Conservation (phyloP, 2,113 vertebrate genomes). For the Rhinogobius similis region DNA sequence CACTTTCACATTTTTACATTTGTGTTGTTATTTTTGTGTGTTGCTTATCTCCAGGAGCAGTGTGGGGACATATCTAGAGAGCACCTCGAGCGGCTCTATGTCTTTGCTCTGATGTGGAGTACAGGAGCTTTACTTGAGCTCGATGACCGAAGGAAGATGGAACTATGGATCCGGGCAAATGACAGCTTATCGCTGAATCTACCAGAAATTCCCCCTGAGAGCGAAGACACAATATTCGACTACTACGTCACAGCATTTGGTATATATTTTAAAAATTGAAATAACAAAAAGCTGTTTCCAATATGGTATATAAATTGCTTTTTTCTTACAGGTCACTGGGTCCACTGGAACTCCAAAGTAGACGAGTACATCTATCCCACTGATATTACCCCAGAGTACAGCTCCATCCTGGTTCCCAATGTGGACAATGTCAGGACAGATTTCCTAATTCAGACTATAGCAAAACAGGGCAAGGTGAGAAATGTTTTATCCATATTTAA, state of each 20-base stretch:
- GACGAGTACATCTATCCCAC: slow-evolving; percentile 89
- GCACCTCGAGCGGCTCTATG: slow-evolving; percentile 87
- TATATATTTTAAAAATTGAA: slow-evolving; percentile 59
- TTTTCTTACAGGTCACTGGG: slow-evolving; percentile 84
- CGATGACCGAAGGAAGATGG: slow-evolving; percentile 85
- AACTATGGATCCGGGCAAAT: slow-evolving; percentile 83
- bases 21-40: background rate
- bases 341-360: slow-evolving; percentile 86
- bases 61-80: slow-evolving; percentile 78
- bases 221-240: slow-evolving; percentile 88
- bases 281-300: background rate
- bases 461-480: slow-evolving; percentile 92
- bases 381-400: slow-evolving; percentile 83
- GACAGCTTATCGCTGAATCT: slow-evolving; percentile 77
- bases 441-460: slow-evolving; percentile 90
- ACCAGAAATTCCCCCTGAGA: slow-evolving; percentile 72
- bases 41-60: slow-evolving; percentile 81
- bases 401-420: slow-evolving; percentile 93
- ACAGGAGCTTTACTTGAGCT: slow-evolving; percentile 86
- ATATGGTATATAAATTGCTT: slow-evolving; percentile 10
- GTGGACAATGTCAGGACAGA: slow-evolving; percentile 93
- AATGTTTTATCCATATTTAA: background rate
- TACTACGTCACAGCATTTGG: slow-evolving; percentile 85
- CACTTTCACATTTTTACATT: background rate
- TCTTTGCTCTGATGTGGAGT: slow-evolving; percentile 96